Base-by-base conservation (phyloP, 2,888 invertebrate species). In the Drosophila pseudotakahashii region DNA sequence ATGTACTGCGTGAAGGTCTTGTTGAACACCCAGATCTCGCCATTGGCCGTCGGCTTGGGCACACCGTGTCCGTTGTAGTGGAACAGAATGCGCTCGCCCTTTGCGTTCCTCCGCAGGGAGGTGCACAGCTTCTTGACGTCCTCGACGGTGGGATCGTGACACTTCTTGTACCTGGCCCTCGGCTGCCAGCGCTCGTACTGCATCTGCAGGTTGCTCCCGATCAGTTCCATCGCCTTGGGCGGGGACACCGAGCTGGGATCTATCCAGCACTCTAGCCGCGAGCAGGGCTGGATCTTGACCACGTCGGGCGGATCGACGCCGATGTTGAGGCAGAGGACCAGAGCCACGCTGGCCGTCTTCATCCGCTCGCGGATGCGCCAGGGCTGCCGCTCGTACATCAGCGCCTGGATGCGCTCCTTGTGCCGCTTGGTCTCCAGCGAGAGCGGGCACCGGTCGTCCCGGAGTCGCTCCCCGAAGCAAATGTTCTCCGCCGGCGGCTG, bases 11-110 rank as follows among this genome's bases (percentile, higher is more conserved):
- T 99, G 92, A 98, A 99, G 37, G 96, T 97, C 96, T 98, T 95
- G 93, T 99, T 99, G 93, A 99, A 99, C 4, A 99, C 99, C 99
- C 99, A 99, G 87, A 99, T 98, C 94, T 99, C 99, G 9, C 99
- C 99, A 93, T 99, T 99, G 16, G 95, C 94, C 10, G 99, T 99
- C 36, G 99, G 99, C 92, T 96, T 97, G 44, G 99, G 99, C 67
- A 99, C 99, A 14, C 99, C 99, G 91, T 99, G 99, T 0, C 99
- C 99, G 92, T 99, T 99, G 92, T 99, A 99, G 93, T 99, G 99
- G 93, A 99, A 99, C 58, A 99, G 93, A 39, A 99, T 98, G 75
- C 99, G 94, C 91, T 99, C 99, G 88, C 99, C 99, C 93, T 99
- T 99, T 5, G 99, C 99, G 93, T 98, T 99, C 78, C 98, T 94